phyloP scores from a whole-genome alignment of 1,140 invertebrate species.

The Drosophila lowei region DNA sequence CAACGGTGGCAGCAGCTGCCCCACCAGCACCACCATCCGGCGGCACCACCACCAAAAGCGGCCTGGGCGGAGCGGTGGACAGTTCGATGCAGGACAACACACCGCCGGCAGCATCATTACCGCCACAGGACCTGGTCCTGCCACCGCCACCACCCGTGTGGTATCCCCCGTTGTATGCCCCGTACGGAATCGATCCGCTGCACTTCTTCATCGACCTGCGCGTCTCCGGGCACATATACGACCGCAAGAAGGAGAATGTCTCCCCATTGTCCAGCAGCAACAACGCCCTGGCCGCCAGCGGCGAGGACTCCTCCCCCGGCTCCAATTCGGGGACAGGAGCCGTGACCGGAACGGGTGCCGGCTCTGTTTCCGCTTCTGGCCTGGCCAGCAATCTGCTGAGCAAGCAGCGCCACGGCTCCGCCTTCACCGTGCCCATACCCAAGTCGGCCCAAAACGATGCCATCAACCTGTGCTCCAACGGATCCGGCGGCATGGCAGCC shows the following conservation, averaged over 20 bases:
- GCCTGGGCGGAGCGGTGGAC: constrained; percentile 50
- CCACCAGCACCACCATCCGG: constrained; percentile 1
- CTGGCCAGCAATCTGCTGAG: constrained; percentile 42
- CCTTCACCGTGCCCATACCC: constrained; percentile 86
- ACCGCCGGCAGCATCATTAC: constrained; percentile 78
- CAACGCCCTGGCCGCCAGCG: constrained; percentile 19
- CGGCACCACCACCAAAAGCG: not conserved
- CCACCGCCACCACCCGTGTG: constrained; percentile 88
- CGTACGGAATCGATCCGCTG: constrained; percentile 90
- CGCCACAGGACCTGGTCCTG: constrained; percentile 85
- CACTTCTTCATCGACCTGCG: constrained; percentile 92
- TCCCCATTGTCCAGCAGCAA: constrained; percentile 71
- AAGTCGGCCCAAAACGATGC: constrained; percentile 65
- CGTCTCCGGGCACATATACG: constrained; percentile 91
- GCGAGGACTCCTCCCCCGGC: constrained; percentile 49
- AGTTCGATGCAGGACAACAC: constrained; percentile 73
- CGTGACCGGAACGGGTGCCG: not conserved
- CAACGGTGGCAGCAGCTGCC: not conserved
- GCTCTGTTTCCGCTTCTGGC: not conserved
- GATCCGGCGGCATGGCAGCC: not conserved
- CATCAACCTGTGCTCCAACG: constrained; percentile 58
- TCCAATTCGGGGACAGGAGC: constrained; percentile 8
- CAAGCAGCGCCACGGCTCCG: constrained; percentile 86
- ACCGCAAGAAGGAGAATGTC: constrained; percentile 86
- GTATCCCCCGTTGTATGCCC: constrained; percentile 89